phyloP scores from a whole-genome alignment of 2,888 invertebrate species.

The Leucoma salicis region DNA sequence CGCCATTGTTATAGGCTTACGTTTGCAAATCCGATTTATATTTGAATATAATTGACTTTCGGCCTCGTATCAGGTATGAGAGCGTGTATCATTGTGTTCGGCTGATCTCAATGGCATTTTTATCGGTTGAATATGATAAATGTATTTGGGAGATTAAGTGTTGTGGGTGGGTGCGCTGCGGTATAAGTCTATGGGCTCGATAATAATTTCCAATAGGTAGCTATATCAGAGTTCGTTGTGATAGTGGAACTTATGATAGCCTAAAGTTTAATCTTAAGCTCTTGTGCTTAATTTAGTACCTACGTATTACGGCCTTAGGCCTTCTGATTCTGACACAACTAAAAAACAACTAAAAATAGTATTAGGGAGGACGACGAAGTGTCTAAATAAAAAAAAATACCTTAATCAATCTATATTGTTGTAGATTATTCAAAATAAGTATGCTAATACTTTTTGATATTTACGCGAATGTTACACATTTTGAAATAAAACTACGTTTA shows the following conservation, averaged over 20 bases:
- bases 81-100: conserved; percentile 71
- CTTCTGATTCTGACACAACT: no score
- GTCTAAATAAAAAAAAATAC: no score
- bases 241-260: conserved; percentile 23
- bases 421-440: no score
- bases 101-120: conserved; percentile 78
- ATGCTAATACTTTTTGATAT: no score
- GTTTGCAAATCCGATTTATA: conserved; percentile 82
- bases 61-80: conserved; percentile 72
- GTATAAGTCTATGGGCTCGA: conserved; percentile 30
- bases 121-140: conserved; percentile 79
- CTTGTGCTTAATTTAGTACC: conserved; percentile 6
- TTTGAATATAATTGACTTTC: conserved; percentile 82
- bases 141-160: conserved; percentile 76
- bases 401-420: no score
- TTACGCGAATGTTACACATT: no score
- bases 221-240: conserved; percentile 33
- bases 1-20: conserved; percentile 74
- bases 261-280: conserved; percentile 5
- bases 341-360: no score
- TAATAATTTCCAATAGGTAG: conserved; percentile 48
- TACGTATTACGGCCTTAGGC: no score
- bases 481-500: no score
- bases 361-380: no score
- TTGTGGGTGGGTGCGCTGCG: conserved; percentile 55